Base-by-base conservation (phyloP, 2,888 invertebrate genomes). In the Heliothis peltigera region DNA sequence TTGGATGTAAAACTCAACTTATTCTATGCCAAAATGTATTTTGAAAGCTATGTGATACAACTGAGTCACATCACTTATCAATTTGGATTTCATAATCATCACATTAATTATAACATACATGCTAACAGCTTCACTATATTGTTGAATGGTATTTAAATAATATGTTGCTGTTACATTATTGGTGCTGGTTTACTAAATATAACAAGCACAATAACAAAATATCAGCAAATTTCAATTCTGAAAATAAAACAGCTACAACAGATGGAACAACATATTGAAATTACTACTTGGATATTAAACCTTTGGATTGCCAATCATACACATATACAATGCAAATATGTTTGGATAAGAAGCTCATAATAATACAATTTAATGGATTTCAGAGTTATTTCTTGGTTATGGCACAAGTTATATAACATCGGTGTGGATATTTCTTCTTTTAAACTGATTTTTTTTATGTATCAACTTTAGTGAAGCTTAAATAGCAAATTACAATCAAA, bases 391-490 rank as follows among this genome's bases (percentile, higher is more conserved):
- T 49, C 67, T 65, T 73, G 52, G 64, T 73, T 79, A 79, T 80
- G 79, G 80, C 79, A 79, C 80, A 60, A 72, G 61, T 78, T 67
- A 61, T 47, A 54, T 60, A 64, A 64, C 58, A 57, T 67, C n/a
- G 54, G 47, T 46, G 51, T 63, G 48, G 63, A 56, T 67, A 63
- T 42, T 59, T 46, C 55, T 53, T 55, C 22, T 53, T 58, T 54
- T 57, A 75, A 60, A 75, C 39, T 56, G 22, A 73, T 75, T 70
- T 32, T n/a, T 44, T 46, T 60, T 54, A 59, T 58, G 43, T 60
- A 56, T 56, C 28, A 75, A 67, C 58, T 76, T 80, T 79, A 85
- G 85, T 86, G 85, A 88, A 88, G 87, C 88, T 80, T 75, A 80
- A 79, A 76, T 79, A 84, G 83, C 82, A 85, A 42, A 73, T 76